Percentiles rank a stretch among this genome's conserved stretches.
Conservation (phyloP, 1,140 invertebrate species). For the Hylaeus volcanicus region DNA sequence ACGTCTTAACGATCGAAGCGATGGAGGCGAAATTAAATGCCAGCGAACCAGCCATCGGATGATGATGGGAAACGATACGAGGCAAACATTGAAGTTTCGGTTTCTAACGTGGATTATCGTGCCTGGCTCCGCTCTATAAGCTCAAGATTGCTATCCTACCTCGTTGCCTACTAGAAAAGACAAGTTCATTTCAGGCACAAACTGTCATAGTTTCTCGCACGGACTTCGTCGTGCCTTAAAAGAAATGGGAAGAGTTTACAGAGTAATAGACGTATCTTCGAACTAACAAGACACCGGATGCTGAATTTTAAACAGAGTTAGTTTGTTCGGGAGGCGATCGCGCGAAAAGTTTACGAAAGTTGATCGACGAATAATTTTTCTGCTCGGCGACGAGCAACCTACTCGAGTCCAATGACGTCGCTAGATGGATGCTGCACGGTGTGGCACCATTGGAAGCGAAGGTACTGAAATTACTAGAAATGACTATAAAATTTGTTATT, state of each 20-base stretch:
- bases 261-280: slow-evolving; percentile 7
- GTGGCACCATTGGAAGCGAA: too few relatives aligned
- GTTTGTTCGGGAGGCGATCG: not conserved
- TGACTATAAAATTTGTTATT: too few relatives aligned
- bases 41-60: too few relatives aligned
- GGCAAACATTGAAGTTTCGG: too few relatives aligned
- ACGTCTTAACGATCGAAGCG: too few relatives aligned
- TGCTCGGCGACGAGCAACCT: not conserved
- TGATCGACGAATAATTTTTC: not conserved
- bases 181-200: not conserved
- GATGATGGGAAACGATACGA: too few relatives aligned
- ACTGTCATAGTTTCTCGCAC: not conserved
- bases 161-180: not conserved
- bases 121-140: not conserved
- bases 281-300: slow-evolving; percentile 3
- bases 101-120: not conserved
- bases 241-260: slow-evolving; percentile 8
- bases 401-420: not conserved
- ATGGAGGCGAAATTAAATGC: too few relatives aligned
- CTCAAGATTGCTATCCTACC: not conserved
- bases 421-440: too few relatives aligned
- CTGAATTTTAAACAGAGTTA: slow-evolving; percentile 40
- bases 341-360: not conserved
- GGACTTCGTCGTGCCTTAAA: not conserved
- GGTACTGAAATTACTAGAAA: too few relatives aligned